phyloP scores from a whole-genome alignment of 2,797 vertebrate species.

The Pseudomugil gertrudae region DNA sequence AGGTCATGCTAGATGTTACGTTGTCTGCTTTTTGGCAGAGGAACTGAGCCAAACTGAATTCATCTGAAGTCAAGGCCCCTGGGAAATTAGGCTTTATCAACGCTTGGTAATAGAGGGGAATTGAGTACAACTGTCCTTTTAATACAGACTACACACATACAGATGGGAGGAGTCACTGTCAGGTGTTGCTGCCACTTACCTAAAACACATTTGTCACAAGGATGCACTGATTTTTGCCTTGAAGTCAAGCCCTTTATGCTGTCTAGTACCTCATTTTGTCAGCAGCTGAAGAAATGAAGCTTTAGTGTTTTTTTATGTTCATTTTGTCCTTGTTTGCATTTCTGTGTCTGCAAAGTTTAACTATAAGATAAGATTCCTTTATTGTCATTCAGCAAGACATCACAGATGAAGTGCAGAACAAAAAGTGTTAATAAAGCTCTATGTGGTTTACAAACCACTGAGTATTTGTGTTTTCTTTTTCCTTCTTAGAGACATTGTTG shows the following conservation, averaged over 20 bases:
- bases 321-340: neutral
- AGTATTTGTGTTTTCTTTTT: slow-evolving; percentile 24
- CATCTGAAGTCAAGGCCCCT: slow-evolving; percentile 64
- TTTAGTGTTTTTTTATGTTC: neutral
- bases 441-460: slow-evolving; percentile 36
- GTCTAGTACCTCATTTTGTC: slow-evolving; percentile 25
- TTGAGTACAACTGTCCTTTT: slow-evolving; percentile 57
- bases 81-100: slow-evolving; percentile 79
- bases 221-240: slow-evolving; percentile 40
- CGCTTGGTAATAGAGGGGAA: slow-evolving; percentile 66
- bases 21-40: slow-evolving; percentile 57
- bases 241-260: neutral
- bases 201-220: slow-evolving; percentile 56
- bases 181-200: slow-evolving; percentile 14
- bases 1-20: slow-evolving; percentile 47
- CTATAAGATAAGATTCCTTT: too few relatives aligned
- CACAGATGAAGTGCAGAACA: too few relatives aligned
- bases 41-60: slow-evolving; percentile 60
- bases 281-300: slow-evolving; percentile 25
- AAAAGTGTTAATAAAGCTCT: slow-evolving; percentile 40
- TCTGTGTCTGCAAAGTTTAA: slow-evolving; percentile 28
- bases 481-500: slow-evolving; percentile 11
- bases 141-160: slow-evolving; percentile 26
- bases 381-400: too few relatives aligned
- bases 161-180: slow-evolving; percentile 45